Percentiles rank a stretch among this genome's conserved stretches.
These are phyloP conservation scores for Andrena minutula DNA, from an alignment of 2,888 invertebrate genomes.

Conservation along the genomic window DNA sequence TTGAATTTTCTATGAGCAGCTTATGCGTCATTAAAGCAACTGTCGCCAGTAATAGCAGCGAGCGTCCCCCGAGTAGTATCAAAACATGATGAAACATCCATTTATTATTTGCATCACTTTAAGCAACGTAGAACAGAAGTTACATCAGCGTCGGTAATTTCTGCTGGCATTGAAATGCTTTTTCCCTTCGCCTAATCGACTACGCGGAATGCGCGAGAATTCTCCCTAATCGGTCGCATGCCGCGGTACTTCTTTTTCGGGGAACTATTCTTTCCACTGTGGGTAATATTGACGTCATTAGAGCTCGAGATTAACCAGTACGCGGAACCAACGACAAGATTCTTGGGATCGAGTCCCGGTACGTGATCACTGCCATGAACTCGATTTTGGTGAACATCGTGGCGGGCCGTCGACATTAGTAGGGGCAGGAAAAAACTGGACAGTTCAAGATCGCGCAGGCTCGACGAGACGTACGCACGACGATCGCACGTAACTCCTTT, in stretches of 20 bases:
- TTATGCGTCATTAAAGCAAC: conserved; percentile 36
- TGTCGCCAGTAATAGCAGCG: not conserved
- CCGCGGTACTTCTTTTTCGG: conserved; percentile 40
- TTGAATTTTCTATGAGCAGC: conserved; percentile 24
- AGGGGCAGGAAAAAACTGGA: conserved; percentile 22
- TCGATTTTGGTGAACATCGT: not conserved
- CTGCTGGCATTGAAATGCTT: conserved; percentile 31
- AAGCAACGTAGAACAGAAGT: conserved; percentile 1
- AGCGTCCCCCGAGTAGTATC: not conserved
- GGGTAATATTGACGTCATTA: conserved; percentile 51
- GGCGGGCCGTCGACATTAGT: too few relatives aligned
- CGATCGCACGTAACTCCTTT: conserved; percentile 36
- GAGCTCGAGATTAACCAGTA: conserved; percentile 30
- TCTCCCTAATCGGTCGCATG: conserved; percentile 35
- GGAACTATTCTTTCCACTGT: conserved; percentile 47
- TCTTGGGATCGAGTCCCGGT: conserved; percentile 29
- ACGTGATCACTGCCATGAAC: conserved; percentile 50
- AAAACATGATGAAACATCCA: too few relatives aligned
- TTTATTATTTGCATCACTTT: too few relatives aligned
- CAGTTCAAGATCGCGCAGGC: conserved; percentile 21
- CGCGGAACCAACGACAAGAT: conserved; percentile 33
- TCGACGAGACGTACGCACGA: conserved; percentile 24
- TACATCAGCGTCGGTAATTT: conserved; percentile 35
- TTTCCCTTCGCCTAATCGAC: conserved; percentile 39
- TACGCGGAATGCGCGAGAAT: conserved; percentile 10